These are phyloP conservation scores for Pogonocichla stellata DNA, from an alignment of 2,113 vertebrate species.

Conservation along the genomic window DNA sequence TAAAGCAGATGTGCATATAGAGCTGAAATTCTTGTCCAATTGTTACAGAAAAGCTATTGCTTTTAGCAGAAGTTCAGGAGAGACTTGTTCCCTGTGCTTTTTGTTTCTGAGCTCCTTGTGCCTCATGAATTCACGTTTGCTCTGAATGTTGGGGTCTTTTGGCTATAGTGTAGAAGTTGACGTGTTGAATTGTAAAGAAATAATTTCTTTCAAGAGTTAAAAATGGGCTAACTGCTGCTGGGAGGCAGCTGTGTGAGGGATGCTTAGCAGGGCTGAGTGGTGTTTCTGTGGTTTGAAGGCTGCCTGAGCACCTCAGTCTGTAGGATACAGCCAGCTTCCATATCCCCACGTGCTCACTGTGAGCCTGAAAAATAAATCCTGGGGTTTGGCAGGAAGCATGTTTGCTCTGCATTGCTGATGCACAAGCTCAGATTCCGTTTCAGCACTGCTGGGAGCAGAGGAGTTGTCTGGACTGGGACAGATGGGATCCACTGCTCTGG, in stretches of 20 bases:
- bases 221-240: background rate
- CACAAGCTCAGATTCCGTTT: background rate
- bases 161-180: background rate
- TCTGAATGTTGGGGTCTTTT: background rate
- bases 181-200: background rate
- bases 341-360: background rate
- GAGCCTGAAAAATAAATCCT: conserved; percentile 19
- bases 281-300: background rate
- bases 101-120: background rate
- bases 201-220: background rate
- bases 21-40: background rate
- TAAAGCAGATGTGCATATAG: background rate
- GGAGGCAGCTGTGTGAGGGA: background rate
- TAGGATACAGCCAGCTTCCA: no score
- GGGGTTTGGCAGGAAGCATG: background rate
- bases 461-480: background rate
- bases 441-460: background rate
- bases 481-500: no score
- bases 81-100: background rate
- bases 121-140: background rate
- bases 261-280: background rate
- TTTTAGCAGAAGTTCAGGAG: background rate
- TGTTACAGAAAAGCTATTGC: background rate
- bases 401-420: accelerated
- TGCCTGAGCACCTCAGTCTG: accelerated